Base-by-base conservation (phyloP, 2,888 invertebrate genomes). In the Eupithecia abbreviata region DNA sequence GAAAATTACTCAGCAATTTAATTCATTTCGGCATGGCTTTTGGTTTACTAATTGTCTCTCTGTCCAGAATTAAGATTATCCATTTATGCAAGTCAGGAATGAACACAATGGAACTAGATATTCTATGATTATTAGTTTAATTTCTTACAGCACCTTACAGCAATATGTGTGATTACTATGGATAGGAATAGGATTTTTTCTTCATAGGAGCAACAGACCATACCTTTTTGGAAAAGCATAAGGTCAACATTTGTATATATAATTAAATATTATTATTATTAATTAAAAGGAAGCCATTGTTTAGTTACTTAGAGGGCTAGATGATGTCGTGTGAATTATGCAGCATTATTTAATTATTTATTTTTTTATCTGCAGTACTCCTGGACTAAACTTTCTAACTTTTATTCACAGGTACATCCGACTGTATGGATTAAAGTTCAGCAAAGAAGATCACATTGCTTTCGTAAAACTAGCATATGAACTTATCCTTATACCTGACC, bases 361-460 rank as follows among this genome's bases (percentile, higher is more conserved):
- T 58, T 58, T 58, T n/a, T 5, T 55, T 58, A 1, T 58, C 18
- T 58, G 18, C 9, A 3, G 18, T 9, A 9, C n/a, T 6, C 15
- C 3, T 18, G 55, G 55, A 18, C 55, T 58, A 3, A 18, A 18
- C 18, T 58, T 58, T 0, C 7, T n/a, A 58, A 7, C 0, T 62
- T 62, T 62, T 30, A 45, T 79, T 96, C 71, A 51, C 92, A 98
- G 98, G 85, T 99, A 98, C 87, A 96, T 98, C 74, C 96, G 96
- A 85, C 94, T 98, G 77, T 98, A 98, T 94, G 98, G 98, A 7
- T 90, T 97, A 81, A 98, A 98, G 89, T 98, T 99, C 91, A 97
- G 97, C 2, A 99, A 98, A 90, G 97, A 98, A 83, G 98, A 99
- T 89, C 99, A 99, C 89, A 96, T 99, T 72, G 92, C 96, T 30